These are phyloP conservation scores for Acrocera orbiculus DNA, from an alignment of 2,888 invertebrate genomes.

Conservation along the genomic window DNA sequence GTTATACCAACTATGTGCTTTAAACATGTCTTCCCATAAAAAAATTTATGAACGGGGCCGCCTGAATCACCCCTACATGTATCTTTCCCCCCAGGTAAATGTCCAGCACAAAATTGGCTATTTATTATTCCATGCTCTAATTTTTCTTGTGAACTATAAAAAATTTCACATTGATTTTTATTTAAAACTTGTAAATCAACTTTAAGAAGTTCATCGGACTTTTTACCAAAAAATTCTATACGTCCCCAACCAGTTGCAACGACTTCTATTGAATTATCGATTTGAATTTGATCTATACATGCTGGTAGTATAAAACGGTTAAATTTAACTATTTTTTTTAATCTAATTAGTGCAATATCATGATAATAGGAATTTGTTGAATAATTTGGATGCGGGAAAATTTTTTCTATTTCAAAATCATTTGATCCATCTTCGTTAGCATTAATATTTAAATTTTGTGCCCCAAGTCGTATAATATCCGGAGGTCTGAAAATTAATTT, in stretches of 20 bases:
- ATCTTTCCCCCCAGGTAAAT: constrained; percentile 15
- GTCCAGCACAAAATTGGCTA: constrained; percentile 1
- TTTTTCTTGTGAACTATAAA: constrained; percentile 3
- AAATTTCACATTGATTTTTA: constrained; percentile 5
- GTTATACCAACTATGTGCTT: constrained; percentile 20
- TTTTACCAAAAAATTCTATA: constrained; percentile 6
- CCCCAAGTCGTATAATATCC: constrained; percentile 4
- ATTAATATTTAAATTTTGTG: background rate
- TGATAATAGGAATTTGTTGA: constrained; percentile 3
- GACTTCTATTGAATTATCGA: background rate
- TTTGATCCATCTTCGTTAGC: background rate
- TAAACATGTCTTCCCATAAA: constrained; percentile 16
- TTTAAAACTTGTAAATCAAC: constrained; percentile 5
- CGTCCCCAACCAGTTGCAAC: constrained; percentile 8
- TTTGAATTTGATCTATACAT: constrained; percentile 4
- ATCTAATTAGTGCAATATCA: constrained; percentile 7
- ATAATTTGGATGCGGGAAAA: constrained; percentile 6
- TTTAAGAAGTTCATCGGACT: constrained; percentile 4
- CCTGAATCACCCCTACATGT: constrained; percentile 7
- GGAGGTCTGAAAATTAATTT: constrained; percentile 1
- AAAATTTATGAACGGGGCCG: constrained; percentile 16
- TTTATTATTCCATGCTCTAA: constrained; percentile 1
- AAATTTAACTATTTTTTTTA: constrained; percentile 1
- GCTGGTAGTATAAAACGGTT: background rate
- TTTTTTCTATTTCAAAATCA: constrained; percentile 1